A percentile compares a stretch with the other conserved stretches of the same genome.
phyloP scores from a whole-genome alignment of 1,140 invertebrate genomes.

The Eriocheir sinensis region DNA sequence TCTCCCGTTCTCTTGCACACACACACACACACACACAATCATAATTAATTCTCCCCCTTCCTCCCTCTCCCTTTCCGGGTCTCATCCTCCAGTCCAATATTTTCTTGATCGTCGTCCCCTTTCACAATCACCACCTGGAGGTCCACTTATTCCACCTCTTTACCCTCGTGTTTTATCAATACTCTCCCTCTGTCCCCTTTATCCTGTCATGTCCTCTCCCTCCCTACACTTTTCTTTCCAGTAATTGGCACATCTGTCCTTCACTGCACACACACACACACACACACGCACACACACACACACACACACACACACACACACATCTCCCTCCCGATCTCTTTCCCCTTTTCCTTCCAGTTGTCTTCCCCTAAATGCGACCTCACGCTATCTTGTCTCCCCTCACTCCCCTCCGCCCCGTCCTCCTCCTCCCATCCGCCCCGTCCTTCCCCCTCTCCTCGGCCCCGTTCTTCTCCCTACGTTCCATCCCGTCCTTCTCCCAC shows the following conservation, averaged over 20 bases:
- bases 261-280: background rate
- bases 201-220: conserved; percentile 20
- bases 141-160: conserved; percentile 13
- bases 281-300: too few relatives aligned
- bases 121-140: conserved; percentile 4
- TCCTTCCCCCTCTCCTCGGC: background rate
- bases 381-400: conserved; percentile 20
- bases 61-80: background rate
- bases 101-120: conserved; percentile 12
- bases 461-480: background rate
- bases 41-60: conserved; percentile 4
- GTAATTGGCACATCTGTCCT: conserved; percentile 23
- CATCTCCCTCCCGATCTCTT: conserved; percentile 20
- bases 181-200: background rate
- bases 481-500: background rate
- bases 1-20: background rate
- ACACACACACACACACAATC: conserved; percentile 7
- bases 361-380: conserved; percentile 21
- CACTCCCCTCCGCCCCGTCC: background rate
- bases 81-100: background rate
- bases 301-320: conserved; percentile 3
- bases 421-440: background rate
- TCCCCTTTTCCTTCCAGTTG: conserved; percentile 1
- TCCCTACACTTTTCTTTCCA: conserved; percentile 2
- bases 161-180: conserved; percentile 25